Evolutionary conservation across 2,888 invertebrate species (phyloP).

Genomic region (Ennomos quercinarius): DNA sequence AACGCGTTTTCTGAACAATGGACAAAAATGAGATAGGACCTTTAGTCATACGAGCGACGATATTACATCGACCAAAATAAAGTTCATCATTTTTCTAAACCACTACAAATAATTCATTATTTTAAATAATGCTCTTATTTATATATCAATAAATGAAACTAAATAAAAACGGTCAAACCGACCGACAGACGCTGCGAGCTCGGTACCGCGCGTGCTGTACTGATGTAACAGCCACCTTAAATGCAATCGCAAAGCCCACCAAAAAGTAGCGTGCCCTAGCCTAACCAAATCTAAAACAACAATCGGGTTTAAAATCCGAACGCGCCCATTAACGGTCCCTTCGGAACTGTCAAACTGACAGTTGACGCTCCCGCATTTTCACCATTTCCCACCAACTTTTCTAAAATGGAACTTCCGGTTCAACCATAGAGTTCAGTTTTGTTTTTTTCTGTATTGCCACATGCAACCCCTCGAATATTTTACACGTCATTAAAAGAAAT

Average conservation of each 20-base stretch:
- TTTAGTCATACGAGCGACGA: too few species aligned
- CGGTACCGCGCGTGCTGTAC: too few species aligned
- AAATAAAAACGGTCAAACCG: too few species aligned
- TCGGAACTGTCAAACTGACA: slow-evolving; percentile 75
- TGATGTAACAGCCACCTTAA: too few species aligned
- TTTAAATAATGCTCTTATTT: too few species aligned
- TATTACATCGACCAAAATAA: too few species aligned
- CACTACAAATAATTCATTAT: too few species aligned
- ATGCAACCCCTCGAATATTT: slow-evolving; percentile 59
- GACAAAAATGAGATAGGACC: too few species aligned
- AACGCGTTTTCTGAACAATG: too few species aligned
- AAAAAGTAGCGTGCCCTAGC: slow-evolving; percentile 41
- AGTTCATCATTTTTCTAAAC: too few species aligned
- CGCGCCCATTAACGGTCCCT: slow-evolving; percentile 65
- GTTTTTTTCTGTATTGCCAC: slow-evolving; percentile 43
- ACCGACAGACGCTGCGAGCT: too few species aligned
- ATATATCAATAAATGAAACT: too few species aligned
- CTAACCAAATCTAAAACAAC: slow-evolving; percentile 67
- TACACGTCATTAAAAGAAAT: slow-evolving; percentile 73
- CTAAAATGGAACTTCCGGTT: slow-evolving; percentile 34
- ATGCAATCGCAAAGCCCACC: slow-evolving; percentile 25
- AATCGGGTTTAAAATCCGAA: slow-evolving; percentile 70
- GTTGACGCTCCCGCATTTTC: slow-evolving; percentile 59
- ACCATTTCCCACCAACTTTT: slow-evolving; percentile 47
- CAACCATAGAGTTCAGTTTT: slow-evolving; percentile 40